Evolutionary conservation across 2,797 vertebrate genomes (phyloP), one percentile per base, ranked within the genome.

Genomic region (Sylvilagus floridanus): DNA sequence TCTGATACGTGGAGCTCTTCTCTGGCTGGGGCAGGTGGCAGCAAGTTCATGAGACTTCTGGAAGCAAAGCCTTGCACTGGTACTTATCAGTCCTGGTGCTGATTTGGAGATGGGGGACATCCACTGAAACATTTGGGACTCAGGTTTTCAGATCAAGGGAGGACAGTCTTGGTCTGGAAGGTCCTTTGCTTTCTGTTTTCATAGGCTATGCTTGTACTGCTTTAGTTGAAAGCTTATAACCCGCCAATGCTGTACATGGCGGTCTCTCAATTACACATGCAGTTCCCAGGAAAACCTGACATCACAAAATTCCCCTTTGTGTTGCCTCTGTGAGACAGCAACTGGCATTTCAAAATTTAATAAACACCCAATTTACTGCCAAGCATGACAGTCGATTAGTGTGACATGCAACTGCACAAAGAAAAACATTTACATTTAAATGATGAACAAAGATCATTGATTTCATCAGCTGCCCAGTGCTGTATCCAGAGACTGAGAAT

Each of bases 261-360:
- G 83, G 71, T 91, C 62, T 71, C 19, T 63, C 19, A 35, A 16
- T 63, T 78, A 91, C 1, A 4, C 65, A 63, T 35, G 50, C 21
- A 66, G 79, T 91, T 92, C n/a, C 47, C 66, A 95, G 94, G 93
- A 97, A 96, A 97, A 81, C 66, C 66, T 88, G 94, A 91, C 42
- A 54, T 90, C 88, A 89, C 37, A 88, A 95, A 96, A 83, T 83
- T 95, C 63, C 90, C 90, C 84, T 84, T 81, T 26, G 14, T 32
- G 69, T 88, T 95, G 75, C 77, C 32, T 87, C 60, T 91, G 32
- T 30, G 42, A 75, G 68, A 79, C 21, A 79, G 62, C 47, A 94
- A 79, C 91, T 12, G 72, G 8, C 19, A 22, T 52, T 89, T 96
- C 16, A 63, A 87, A 91, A 91, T 92, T 57, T 66, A 66, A 82